Conservation (phyloP, 2,113 vertebrate species). For the Seriola rivoliana region DNA sequence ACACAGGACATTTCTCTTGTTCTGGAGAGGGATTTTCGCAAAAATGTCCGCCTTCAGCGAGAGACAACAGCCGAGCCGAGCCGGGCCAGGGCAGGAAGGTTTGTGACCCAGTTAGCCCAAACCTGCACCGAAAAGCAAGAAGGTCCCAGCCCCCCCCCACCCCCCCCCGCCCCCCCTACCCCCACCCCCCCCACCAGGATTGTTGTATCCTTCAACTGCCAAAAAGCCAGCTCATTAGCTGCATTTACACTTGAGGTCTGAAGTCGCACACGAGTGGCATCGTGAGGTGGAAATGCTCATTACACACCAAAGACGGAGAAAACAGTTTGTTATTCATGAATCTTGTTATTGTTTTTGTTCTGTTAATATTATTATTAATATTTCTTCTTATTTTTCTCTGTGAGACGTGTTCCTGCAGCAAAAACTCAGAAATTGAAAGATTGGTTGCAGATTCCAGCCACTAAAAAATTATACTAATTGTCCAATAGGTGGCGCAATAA, state of each 20-base stretch:
- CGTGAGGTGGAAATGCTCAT: neutral
- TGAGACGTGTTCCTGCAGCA: too few species aligned
- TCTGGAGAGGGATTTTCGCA: constrained; percentile 27
- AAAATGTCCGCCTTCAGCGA: constrained; percentile 11
- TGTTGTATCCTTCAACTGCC: too few species aligned
- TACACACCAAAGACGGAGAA: neutral
- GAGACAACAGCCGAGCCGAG: neutral
- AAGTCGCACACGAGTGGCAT: too few species aligned
- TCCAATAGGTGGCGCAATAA: too few species aligned
- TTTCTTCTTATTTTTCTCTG: too few species aligned
- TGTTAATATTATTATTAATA: too few species aligned
- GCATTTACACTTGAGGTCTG: too few species aligned
- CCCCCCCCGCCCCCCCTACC: neutral
- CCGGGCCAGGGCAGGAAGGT: neutral
- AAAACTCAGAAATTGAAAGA: too few species aligned
- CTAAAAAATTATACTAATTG: too few species aligned
- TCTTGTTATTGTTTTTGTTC: too few species aligned
- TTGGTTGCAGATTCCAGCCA: too few species aligned
- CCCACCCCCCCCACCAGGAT: neutral
- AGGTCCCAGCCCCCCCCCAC: neutral
- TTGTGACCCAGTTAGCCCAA: neutral
- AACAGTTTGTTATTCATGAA: too few species aligned
- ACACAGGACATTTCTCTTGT: constrained; percentile 47
- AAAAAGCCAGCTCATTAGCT: neutral
- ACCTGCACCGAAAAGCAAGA: neutral